Conservation (phyloP, 2,888 invertebrate species). For the Hoplodrina blanda region DNA sequence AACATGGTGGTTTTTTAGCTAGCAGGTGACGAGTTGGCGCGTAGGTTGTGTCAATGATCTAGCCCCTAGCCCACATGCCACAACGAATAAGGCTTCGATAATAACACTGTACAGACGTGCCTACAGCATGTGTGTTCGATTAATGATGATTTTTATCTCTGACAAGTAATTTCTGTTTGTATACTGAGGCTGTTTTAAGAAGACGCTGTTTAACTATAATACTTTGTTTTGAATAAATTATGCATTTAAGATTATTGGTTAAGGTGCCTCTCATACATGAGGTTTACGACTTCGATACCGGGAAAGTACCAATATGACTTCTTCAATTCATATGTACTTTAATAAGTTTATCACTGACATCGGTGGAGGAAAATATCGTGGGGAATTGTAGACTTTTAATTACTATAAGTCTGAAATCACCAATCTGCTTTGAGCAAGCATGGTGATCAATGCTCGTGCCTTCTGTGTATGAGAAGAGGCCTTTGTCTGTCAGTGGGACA, state of each 20-base stretch:
- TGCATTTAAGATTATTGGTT: slow-evolving; percentile 14
- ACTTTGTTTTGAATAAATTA: slow-evolving; percentile 42
- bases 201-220: slow-evolving; percentile 4
- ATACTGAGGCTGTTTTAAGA: slow-evolving; percentile 30
- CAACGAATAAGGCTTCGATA: slow-evolving; percentile 88
- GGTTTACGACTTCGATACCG: no score
- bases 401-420: no score
- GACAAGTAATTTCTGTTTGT: slow-evolving; percentile 56
- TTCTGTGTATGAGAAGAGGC: no score
- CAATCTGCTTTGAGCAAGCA: no score
- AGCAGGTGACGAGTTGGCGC: slow-evolving; percentile 88
- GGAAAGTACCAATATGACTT: no score
- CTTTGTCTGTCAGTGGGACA: no score
- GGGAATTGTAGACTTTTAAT: no score
- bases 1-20: slow-evolving; percentile 77
- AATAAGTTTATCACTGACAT: no score
- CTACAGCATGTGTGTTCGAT: slow-evolving; percentile 62
- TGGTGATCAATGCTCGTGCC: no score
- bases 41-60: slow-evolving; percentile 90
- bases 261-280: no score
- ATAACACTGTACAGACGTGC: slow-evolving; percentile 83
- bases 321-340: no score
- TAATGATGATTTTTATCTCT: slow-evolving; percentile 72
- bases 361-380: no score
- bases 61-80: slow-evolving; percentile 89